A percentile compares a stretch with the other conserved stretches of the same genome.
Conservation (phyloP, 2,888 invertebrate species). For the Pyrgus malvae region DNA sequence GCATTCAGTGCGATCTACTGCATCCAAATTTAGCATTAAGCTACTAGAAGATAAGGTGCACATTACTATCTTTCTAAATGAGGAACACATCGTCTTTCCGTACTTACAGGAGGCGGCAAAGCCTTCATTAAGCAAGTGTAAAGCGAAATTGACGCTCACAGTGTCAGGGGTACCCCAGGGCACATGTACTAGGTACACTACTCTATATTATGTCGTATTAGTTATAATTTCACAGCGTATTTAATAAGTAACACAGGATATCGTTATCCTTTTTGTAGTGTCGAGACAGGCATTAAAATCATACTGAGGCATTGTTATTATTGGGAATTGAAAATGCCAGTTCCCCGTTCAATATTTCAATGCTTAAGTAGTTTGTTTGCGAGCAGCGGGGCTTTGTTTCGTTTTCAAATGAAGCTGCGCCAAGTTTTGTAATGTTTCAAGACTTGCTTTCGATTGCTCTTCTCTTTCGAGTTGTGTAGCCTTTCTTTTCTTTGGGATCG, state of each 20-base stretch:
- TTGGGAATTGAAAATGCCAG: conserved; percentile 51
- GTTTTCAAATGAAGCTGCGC: conserved; percentile 49
- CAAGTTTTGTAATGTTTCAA: conserved; percentile 41
- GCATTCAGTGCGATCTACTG: not conserved
- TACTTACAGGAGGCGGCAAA: conserved; percentile 44
- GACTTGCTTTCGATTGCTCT: conserved; percentile 48
- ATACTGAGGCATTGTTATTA: conserved; percentile 46
- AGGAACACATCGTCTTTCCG: conserved; percentile 15
- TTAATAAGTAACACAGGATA: conserved; percentile 42
- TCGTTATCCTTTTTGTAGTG: conserved; percentile 41
- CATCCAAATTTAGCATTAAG: not conserved
- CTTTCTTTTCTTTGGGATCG: conserved; percentile 39
- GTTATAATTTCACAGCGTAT: conserved; percentile 26
- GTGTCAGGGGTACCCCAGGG: conserved; percentile 43
- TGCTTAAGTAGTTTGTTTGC: conserved; percentile 58
- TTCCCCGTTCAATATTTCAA: conserved; percentile 51
- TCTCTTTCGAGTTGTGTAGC: conserved; percentile 40
- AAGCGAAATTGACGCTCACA: conserved; percentile 40
- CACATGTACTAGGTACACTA: conserved; percentile 30
- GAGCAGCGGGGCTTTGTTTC: conserved; percentile 49
- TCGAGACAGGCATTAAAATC: conserved; percentile 35
- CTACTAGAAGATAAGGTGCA: conserved; percentile 1
- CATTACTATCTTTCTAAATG: not conserved
- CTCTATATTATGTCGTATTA: conserved; percentile 28
- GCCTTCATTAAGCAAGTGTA: conserved; percentile 54